Conservation (phyloP, 1,140 invertebrate genomes). For the Geopemphigus sp. region DNA sequence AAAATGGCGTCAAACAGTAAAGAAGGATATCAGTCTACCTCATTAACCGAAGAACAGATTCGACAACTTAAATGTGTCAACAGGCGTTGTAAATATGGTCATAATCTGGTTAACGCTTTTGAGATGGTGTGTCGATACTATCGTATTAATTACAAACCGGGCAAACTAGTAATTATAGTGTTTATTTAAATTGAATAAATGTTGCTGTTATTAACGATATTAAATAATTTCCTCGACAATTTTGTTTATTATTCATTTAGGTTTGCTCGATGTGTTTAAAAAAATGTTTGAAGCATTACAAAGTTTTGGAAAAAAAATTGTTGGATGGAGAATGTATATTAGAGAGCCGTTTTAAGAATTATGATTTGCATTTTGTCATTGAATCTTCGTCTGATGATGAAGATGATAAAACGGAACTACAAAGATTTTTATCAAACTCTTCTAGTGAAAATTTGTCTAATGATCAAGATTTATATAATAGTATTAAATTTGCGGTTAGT, state of each 20-base stretch:
- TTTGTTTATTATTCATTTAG: not conserved
- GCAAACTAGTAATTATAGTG: not conserved
- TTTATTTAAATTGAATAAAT: not conserved
- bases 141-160: not conserved
- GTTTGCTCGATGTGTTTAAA: not conserved
- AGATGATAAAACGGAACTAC: not conserved
- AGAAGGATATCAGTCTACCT: no score
- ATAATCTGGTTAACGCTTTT: not conserved
- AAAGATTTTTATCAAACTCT: no score
- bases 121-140: not conserved
- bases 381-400: not conserved
- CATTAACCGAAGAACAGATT: not conserved
- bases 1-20: no score
- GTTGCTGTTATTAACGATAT: not conserved
- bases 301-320: not conserved
- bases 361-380: not conserved
- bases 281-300: constrained; percentile 12
- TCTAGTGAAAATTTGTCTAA: not conserved
- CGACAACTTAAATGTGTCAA: not conserved
- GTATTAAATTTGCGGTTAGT: not conserved
- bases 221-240: no score
- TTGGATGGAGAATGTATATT: not conserved
- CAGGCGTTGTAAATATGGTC: not conserved
- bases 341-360: not conserved
- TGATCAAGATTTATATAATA: not conserved